These are phyloP conservation scores for Lichenostomus cassidix DNA, from an alignment of 2,113 vertebrate genomes.

Conservation along the genomic window DNA sequence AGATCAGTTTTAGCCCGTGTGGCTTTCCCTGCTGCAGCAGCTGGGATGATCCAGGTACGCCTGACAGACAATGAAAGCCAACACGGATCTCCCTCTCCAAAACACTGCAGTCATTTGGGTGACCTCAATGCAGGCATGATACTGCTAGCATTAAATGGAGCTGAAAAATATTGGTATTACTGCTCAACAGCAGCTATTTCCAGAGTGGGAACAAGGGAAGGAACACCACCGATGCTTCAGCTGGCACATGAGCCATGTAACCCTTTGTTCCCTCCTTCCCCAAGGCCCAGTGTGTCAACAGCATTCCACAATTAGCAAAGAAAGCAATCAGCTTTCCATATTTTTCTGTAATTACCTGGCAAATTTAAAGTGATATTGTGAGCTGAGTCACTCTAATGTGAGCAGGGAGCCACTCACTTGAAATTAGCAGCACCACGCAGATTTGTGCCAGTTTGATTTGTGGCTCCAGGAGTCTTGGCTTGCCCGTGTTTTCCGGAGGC, in stretches of 20 bases:
- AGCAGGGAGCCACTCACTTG: neutral
- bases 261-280: neutral
- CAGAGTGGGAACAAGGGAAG: neutral
- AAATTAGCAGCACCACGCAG: neutral
- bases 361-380: neutral
- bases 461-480: neutral
- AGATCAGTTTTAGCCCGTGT: neutral
- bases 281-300: neutral
- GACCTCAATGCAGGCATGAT: constrained; percentile 11
- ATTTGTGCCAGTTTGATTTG: neutral
- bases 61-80: neutral
- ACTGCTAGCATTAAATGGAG: constrained; percentile 21
- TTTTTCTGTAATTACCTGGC: neutral
- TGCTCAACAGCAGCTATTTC: neutral
- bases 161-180: constrained; percentile 11
- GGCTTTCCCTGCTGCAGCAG: neutral
- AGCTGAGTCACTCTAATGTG: neutral
- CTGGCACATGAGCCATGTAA: neutral
- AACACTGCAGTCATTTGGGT: neutral
- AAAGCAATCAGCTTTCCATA: neutral
- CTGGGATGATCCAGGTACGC: neutral
- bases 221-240: neutral
- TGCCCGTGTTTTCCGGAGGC: neutral
- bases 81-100: neutral
- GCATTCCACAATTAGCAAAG: neutral